Percentiles rank a stretch among this genome's conserved stretches.
Evolutionary conservation across 2,888 invertebrate genomes (phyloP).

Genomic region (Diarsia mendica): DNA sequence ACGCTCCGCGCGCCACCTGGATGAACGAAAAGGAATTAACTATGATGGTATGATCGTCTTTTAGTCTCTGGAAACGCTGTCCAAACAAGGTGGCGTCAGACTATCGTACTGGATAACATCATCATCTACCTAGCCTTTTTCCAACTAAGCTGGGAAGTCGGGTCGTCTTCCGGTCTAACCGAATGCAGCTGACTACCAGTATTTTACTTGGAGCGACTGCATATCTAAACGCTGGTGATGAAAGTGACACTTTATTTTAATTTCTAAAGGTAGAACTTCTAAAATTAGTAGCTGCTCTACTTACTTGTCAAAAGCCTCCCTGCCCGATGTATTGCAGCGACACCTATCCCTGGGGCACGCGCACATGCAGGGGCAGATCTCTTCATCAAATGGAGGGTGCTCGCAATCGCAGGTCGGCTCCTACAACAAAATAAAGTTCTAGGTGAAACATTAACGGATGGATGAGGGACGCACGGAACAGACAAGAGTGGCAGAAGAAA

Average conservation of each 20-base stretch:
- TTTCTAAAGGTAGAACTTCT: not conserved
- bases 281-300: conserved; percentile 54
- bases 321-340: conserved; percentile 78
- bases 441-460: not conserved
- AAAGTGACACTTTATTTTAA: too few relatives aligned
- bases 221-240: too few relatives aligned
- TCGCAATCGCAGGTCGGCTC: conserved; percentile 75
- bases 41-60: not conserved
- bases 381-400: conserved; percentile 68
- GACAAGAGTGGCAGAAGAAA: too few relatives aligned
- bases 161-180: too few relatives aligned
- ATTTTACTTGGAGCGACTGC: too few relatives aligned
- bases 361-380: conserved; percentile 76
- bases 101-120: too few relatives aligned
- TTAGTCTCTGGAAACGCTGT: not conserved
- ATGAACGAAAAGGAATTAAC: not conserved
- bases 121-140: too few relatives aligned
- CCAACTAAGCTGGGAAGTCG: too few relatives aligned
- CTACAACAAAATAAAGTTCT: conserved; percentile 59
- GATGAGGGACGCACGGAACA: too few relatives aligned
- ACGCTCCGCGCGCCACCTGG: conserved; percentile 82
- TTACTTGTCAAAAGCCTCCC: conserved; percentile 81
- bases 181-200: too few relatives aligned
- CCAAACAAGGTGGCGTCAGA: not conserved
- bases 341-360: conserved; percentile 76